A percentile compares a stretch with the other conserved stretches of the same genome.
These are phyloP conservation scores for Pyrrhosoma nymphula DNA, from an alignment of 2,888 invertebrate genomes.

Conservation along the genomic window DNA sequence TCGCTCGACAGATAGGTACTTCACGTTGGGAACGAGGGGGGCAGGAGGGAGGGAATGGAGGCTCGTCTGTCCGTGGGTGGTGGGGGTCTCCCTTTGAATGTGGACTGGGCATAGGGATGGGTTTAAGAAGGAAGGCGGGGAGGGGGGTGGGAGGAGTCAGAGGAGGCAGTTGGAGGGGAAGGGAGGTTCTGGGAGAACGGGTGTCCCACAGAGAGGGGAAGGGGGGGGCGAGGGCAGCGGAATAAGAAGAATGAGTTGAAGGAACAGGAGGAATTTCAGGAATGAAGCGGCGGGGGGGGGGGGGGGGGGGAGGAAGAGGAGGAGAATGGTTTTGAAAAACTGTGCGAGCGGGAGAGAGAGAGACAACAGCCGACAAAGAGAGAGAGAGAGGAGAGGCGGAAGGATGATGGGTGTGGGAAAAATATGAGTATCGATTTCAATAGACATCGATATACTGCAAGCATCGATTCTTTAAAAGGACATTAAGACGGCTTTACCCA, in stretches of 20 bases:
- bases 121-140: too few species aligned
- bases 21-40: not conserved
- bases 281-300: not conserved
- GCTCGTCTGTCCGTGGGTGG: too few species aligned
- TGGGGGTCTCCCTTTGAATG: too few species aligned
- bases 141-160: too few species aligned
- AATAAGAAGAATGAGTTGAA: conserved; percentile 22
- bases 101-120: too few species aligned
- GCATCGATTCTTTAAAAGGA: too few species aligned
- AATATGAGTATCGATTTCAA: not conserved
- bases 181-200: not conserved
- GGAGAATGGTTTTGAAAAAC: conserved; percentile 18
- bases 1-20: not conserved
- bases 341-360: not conserved
- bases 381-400: not conserved
- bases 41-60: too few species aligned
- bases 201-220: not conserved
- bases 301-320: not conserved
- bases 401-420: too few species aligned
- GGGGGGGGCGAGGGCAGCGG: not conserved
- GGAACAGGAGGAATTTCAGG: conserved; percentile 27
- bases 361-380: not conserved
- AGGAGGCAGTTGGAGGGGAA: not conserved
- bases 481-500: too few species aligned
- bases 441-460: too few species aligned